Percentiles rank a stretch among this genome's conserved stretches.
Conservation (phyloP, 2,797 vertebrate species). For the Euthynnus affinis region DNA sequence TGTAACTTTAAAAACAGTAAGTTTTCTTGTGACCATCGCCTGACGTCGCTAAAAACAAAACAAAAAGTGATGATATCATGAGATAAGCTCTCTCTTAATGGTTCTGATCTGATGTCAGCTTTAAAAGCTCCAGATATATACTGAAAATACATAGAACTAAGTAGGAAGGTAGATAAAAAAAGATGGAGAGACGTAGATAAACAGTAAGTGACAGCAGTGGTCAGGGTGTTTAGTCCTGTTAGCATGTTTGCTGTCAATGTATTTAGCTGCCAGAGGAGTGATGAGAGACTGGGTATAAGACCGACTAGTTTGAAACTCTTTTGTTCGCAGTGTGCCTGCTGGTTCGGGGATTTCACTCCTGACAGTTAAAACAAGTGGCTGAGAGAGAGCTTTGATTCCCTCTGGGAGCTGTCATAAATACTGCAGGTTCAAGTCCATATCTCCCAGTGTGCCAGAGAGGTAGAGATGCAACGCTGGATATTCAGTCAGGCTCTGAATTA, state of each 20-base stretch:
- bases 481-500: conserved; percentile 25
- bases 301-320: conserved; percentile 26
- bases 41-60: not conserved
- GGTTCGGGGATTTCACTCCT: conserved; percentile 42
- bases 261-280: conserved; percentile 40
- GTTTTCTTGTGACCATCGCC: not conserved
- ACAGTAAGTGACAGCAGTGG: conserved; percentile 5
- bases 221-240: conserved; percentile 15
- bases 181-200: conserved; percentile 21
- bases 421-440: conserved; percentile 27
- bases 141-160: not conserved
- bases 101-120: conserved; percentile 1
- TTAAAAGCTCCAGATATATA: conserved; percentile 6
- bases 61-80: not conserved
- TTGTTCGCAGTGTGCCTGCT: conserved; percentile 50
- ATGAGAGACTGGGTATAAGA: conserved; percentile 37
- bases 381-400: conserved; percentile 51
- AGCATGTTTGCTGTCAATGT: conserved; percentile 48
- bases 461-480: not conserved
- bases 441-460: not conserved
- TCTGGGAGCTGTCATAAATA: conserved; percentile 58
- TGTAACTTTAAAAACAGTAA: too few species aligned
- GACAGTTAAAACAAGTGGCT: conserved; percentile 64
- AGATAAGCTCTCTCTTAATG: not conserved
- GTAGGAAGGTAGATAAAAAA: not conserved